Conservation (phyloP, 2,113 vertebrate genomes). For the Cynopterus brachyotis region DNA sequence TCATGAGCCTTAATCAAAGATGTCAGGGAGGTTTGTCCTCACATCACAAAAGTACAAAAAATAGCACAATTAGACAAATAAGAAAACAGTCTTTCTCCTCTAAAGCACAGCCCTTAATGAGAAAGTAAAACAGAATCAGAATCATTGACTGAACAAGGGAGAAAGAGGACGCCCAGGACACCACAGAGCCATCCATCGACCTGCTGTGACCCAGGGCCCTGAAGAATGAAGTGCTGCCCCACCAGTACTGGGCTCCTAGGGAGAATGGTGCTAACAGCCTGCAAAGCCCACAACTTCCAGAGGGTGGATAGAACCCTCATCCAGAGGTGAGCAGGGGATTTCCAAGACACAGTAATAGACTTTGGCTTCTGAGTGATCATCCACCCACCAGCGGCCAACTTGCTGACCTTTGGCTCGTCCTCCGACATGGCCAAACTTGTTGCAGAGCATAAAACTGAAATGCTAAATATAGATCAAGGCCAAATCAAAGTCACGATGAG, state of each 20-base stretch:
- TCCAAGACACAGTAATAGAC: constrained; percentile 83
- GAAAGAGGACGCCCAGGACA: background rate
- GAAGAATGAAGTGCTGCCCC: background rate
- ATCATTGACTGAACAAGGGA: background rate
- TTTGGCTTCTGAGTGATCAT: constrained; percentile 75
- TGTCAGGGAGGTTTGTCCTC: background rate
- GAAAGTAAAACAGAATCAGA: background rate
- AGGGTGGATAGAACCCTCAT: constrained; percentile 31
- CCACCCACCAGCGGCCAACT: constrained; percentile 74
- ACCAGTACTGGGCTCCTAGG: background rate
- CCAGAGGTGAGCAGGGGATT: constrained; percentile 80
- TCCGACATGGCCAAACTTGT: constrained; percentile 77
- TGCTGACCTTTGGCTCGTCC: constrained; percentile 84
- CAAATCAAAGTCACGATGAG: constrained; percentile 80
- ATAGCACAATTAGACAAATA: background rate
- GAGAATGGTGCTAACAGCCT: background rate
- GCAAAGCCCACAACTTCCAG: background rate
- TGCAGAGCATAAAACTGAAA: constrained; percentile 80
- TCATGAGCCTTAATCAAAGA: background rate
- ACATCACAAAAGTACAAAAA: background rate
- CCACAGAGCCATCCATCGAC: background rate
- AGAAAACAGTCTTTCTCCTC: background rate
- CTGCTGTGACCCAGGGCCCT: background rate
- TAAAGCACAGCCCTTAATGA: background rate
- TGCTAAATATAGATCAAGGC: constrained; percentile 86